phyloP scores from a whole-genome alignment of 2,888 invertebrate species.

The Chaetoderma sp. region DNA sequence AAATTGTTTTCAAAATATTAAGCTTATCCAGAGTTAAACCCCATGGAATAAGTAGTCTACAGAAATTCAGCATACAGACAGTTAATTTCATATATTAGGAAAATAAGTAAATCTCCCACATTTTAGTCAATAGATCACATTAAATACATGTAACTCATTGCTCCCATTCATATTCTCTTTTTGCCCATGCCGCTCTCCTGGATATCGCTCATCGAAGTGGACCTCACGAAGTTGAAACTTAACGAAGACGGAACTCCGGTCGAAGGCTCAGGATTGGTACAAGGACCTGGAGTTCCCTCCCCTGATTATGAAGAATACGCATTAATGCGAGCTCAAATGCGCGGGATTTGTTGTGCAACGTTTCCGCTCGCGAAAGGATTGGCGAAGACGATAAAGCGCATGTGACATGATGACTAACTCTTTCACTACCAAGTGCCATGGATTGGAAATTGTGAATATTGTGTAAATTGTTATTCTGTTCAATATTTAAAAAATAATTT shows the following conservation, averaged over 20 bases:
- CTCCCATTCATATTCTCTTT: background rate
- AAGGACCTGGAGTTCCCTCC: slow-evolving; percentile 53
- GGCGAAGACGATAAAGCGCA: slow-evolving; percentile 55
- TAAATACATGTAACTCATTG: too few relatives aligned
- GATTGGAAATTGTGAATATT: background rate
- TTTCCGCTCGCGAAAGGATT: slow-evolving; percentile 62
- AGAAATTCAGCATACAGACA: too few relatives aligned
- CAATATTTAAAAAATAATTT: too few relatives aligned
- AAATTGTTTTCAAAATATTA: too few relatives aligned
- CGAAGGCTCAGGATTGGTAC: slow-evolving; percentile 35
- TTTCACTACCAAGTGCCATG: background rate
- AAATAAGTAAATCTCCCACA: too few relatives aligned
- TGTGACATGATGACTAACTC: too few relatives aligned
- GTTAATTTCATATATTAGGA: too few relatives aligned
- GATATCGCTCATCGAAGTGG: slow-evolving; percentile 49
- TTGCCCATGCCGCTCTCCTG: slow-evolving; percentile 19
- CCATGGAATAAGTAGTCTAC: too few relatives aligned
- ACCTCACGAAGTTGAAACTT: slow-evolving; percentile 63
- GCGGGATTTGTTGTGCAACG: slow-evolving; percentile 63
- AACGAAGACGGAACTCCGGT: slow-evolving; percentile 43
- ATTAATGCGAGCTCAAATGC: slow-evolving; percentile 49
- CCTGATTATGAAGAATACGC: slow-evolving; percentile 62
- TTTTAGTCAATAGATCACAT: too few relatives aligned
- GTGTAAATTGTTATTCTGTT: background rate
- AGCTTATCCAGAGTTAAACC: too few relatives aligned